Conservation (phyloP, 1,140 invertebrate genomes). For the Papilio xuthus region DNA sequence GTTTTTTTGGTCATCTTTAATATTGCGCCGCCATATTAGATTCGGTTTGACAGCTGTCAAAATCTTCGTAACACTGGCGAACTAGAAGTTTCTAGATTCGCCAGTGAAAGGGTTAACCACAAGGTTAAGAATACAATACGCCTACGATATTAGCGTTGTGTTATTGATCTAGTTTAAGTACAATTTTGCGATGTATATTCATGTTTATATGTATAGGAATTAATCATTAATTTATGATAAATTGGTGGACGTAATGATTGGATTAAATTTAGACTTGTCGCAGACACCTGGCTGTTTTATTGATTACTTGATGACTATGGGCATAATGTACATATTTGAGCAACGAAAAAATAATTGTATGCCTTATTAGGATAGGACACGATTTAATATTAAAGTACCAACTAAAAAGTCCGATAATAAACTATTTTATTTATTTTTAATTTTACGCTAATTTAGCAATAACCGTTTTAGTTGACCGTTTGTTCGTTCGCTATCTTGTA, state of each 20-base stretch:
- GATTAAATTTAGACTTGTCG: slow-evolving; percentile 29
- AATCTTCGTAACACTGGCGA: slow-evolving; percentile 37
- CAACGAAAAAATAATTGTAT: slow-evolving; percentile 6
- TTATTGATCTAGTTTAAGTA: slow-evolving; percentile 33
- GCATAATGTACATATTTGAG: slow-evolving; percentile 16
- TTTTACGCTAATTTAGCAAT: too few species aligned
- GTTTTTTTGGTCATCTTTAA: slow-evolving; percentile 34
- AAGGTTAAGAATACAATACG: slow-evolving; percentile 49
- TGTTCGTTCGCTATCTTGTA: too few species aligned
- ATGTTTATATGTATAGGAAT: slow-evolving; percentile 20
- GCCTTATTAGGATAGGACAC: background rate
- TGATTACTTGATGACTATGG: slow-evolving; percentile 3
- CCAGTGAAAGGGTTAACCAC: slow-evolving; percentile 53
- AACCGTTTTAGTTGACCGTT: too few species aligned
- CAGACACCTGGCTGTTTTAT: slow-evolving; percentile 16
- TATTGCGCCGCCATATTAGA: slow-evolving; percentile 8
- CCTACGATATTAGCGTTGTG: slow-evolving; percentile 17
- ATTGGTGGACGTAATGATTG: slow-evolving; percentile 24
- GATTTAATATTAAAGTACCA: too few species aligned
- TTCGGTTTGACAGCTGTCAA: slow-evolving; percentile 45
- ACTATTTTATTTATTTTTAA: too few species aligned
- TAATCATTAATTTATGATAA: slow-evolving; percentile 30
- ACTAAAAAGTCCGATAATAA: too few species aligned
- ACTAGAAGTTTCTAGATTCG: slow-evolving; percentile 51
- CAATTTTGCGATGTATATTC: slow-evolving; percentile 21